Evolutionary conservation across 2,113 vertebrate genomes (phyloP).

Genomic region (Dolichallabes microphthalmus): DNA sequence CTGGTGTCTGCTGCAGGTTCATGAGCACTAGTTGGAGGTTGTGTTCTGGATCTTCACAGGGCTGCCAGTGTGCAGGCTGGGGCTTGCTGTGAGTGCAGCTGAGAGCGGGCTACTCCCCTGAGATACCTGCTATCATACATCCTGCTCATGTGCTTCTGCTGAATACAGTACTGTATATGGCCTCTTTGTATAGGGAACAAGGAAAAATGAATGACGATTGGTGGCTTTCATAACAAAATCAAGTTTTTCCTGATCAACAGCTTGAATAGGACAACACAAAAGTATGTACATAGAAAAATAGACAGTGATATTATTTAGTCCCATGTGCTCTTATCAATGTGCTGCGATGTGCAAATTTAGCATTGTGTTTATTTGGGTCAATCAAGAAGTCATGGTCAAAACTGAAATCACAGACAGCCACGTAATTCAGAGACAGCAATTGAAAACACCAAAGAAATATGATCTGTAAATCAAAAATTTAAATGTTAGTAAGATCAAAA

Average conservation of each 20-base stretch:
- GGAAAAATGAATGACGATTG: not conserved
- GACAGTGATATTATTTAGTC: too few species aligned
- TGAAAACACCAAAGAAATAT: not conserved
- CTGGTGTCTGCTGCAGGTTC: not conserved
- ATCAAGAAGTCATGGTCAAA: not conserved
- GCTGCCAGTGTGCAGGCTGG: not conserved
- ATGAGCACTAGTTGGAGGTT: not conserved
- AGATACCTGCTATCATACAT: slow-evolving; percentile 36
- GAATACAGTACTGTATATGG: not conserved
- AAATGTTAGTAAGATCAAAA: not conserved
- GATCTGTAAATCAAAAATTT: not conserved
- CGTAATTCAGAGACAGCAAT: not conserved
- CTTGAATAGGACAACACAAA: not conserved
- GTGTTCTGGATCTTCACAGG: slow-evolving; percentile 11
- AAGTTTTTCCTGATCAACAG: not conserved
- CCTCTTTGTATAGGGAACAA: not conserved
- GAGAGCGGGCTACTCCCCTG: slow-evolving; percentile 39
- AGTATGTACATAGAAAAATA: not conserved
- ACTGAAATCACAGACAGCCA: not conserved
- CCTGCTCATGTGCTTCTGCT: slow-evolving; percentile 7
- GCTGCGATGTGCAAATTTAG: not conserved
- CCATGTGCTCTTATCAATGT: not conserved
- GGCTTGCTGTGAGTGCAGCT: slow-evolving; percentile 5
- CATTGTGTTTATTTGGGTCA: not conserved
- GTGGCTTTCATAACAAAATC: not conserved